Evolutionary conservation across 2,113 vertebrate species (phyloP).

Genomic region (Chamaea fasciata): DNA sequence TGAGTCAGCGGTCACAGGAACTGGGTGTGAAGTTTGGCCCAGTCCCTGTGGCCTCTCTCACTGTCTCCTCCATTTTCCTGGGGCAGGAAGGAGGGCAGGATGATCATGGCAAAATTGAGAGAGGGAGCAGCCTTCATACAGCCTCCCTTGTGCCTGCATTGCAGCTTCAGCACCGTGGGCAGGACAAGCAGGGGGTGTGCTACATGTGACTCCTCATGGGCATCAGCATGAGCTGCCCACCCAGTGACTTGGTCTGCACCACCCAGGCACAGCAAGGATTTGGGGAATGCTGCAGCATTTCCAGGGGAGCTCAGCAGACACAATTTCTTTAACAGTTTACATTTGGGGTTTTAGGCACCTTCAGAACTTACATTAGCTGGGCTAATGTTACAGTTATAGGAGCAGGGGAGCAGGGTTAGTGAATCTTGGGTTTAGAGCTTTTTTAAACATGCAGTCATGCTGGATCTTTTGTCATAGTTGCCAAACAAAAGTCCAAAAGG

Average conservation of each 20-base stretch:
- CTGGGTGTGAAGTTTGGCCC: neutral
- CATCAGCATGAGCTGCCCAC: rapidly evolving
- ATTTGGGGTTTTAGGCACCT: neutral
- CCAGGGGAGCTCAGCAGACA: neutral
- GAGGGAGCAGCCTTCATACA: neutral
- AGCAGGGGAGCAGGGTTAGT: rapidly evolving
- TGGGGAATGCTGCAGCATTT: neutral
- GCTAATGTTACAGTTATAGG: rapidly evolving
- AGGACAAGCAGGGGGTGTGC: rapidly evolving
- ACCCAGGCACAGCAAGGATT: neutral
- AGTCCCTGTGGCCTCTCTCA: neutral
- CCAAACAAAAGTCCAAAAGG: constrained; percentile 3
- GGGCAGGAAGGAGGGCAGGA: neutral
- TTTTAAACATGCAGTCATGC: neutral
- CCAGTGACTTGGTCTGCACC: neutral
- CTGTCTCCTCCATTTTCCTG: neutral
- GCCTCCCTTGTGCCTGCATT: neutral
- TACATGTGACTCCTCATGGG: rapidly evolving
- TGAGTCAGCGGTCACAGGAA: neutral
- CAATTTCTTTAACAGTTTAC: neutral
- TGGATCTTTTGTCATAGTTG: neutral
- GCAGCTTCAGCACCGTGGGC: rapidly evolving
- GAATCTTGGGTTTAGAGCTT: neutral
- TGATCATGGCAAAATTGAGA: neutral
- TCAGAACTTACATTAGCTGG: rapidly evolving